These are phyloP conservation scores for Siphamia tubifer DNA, from an alignment of 2,113 vertebrate species.

Conservation along the genomic window DNA sequence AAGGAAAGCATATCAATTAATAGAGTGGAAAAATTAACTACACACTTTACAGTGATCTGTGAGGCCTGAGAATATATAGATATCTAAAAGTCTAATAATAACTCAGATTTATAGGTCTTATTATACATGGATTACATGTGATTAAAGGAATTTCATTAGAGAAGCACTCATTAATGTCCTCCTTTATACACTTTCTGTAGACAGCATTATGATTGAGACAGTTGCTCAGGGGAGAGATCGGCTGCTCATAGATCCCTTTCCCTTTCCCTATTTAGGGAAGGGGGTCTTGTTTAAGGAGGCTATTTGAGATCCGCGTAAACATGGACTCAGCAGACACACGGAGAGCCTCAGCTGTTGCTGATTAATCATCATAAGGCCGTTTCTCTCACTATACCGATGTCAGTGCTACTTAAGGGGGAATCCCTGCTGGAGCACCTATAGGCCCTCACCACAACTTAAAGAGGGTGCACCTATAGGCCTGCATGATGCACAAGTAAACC, in stretches of 20 bases:
- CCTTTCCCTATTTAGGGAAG: slow-evolving; percentile 84
- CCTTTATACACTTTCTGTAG: neutral
- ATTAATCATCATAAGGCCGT: slow-evolving; percentile 79
- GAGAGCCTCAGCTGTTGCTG: slow-evolving; percentile 88
- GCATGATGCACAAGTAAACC: neutral
- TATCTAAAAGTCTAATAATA: no score
- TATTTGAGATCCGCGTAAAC: slow-evolving; percentile 90
- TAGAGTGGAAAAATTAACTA: no score
- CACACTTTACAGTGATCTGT: no score
- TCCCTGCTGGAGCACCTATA: slow-evolving; percentile 47
- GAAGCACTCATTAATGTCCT: neutral
- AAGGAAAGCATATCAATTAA: no score
- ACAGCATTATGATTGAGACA: neutral
- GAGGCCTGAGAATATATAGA: no score
- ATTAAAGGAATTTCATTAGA: neutral
- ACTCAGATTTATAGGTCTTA: neutral
- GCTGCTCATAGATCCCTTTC: slow-evolving; percentile 43
- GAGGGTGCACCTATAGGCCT: neutral
- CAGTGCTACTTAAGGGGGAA: slow-evolving; percentile 56
- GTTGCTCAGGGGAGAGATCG: slow-evolving; percentile 26
- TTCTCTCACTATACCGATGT: slow-evolving; percentile 24
- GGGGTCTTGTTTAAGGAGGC: slow-evolving; percentile 79
- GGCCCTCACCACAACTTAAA: slow-evolving; percentile 20
- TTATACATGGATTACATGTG: neutral
- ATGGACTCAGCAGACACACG: slow-evolving; percentile 80